Base-by-base conservation (phyloP, 35 echinoderm and acorn worm genomes). In the Heliocidaris erythrogramma region DNA sequence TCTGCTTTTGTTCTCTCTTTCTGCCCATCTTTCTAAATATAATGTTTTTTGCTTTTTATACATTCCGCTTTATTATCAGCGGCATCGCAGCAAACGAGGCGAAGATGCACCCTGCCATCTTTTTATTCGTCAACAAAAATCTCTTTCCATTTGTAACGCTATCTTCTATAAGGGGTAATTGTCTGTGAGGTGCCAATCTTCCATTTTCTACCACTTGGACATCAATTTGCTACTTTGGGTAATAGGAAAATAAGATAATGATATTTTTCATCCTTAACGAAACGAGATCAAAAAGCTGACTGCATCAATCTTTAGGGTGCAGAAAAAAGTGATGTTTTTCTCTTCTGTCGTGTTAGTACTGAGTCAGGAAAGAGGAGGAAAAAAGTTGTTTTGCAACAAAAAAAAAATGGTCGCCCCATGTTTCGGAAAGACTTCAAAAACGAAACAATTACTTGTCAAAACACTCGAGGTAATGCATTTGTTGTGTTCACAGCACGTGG, bases 401-500 rank as follows among this genome's bases (percentile, higher is more conserved):
- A 27, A 78, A 27, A 78, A 78, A 78, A 27, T 78, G 65, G 65
- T 78, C 65, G 7, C 65, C 27, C 24, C 65, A 78, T 78, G 65
- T 27, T 78, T 78, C 65, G 65, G 65, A 78, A 78, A 78, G 65
- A 78, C 65, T 78, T 78, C 65, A 78, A 78, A 78, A 78, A 78
- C 27, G 65, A 78, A 18, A n/a, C 65, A 78, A 78, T 78, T 78
- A 78, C 65, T 78, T 78, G 65, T 78, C 65, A 78, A 78, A 78
- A 78, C 65, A 78, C 65, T 78, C 7, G 14, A 78, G 65, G 65
- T 78, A 78, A 78, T 78, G 27, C 65, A 18, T 78, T 78, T 1
- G 65, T 78, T 78, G 65, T 78, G 65, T 78, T 78, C 65, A 78
- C 65, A 78, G 65, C 65, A 78, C 18, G 65, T 7, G 27, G 18